These are phyloP conservation scores for Cromileptes altivelis DNA, from an alignment of 2,113 vertebrate genomes.

Conservation along the genomic window DNA sequence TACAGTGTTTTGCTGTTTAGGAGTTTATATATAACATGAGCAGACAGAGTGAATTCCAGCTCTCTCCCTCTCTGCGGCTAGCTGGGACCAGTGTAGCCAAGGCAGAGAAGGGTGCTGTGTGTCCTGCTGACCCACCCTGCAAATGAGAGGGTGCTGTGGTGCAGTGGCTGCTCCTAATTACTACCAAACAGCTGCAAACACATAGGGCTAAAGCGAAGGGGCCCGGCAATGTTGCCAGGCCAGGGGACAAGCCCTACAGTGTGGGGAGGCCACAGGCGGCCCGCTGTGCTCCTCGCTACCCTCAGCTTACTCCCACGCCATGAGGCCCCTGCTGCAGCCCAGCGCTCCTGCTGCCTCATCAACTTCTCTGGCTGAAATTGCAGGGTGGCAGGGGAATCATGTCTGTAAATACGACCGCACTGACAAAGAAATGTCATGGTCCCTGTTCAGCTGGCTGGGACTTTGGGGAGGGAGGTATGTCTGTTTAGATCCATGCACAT, in stretches of 20 bases:
- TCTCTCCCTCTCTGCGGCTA: constrained; percentile 77
- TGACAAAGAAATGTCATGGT: constrained; percentile 82
- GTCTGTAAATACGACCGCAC: constrained; percentile 81
- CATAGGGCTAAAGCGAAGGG: constrained; percentile 66
- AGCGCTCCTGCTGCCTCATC: constrained; percentile 82
- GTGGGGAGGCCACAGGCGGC: constrained; percentile 73
- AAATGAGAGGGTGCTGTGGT: constrained; percentile 87
- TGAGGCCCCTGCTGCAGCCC: constrained; percentile 64
- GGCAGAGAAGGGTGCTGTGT: constrained; percentile 76
- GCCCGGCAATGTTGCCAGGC: constrained; percentile 61
- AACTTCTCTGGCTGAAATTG: constrained; percentile 81
- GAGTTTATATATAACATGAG: constrained; percentile 82
- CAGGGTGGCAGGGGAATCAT: constrained; percentile 80
- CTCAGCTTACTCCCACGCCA: constrained; percentile 75
- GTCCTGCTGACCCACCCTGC: constrained; percentile 84
- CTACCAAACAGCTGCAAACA: constrained; percentile 82
- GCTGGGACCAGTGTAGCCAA: constrained; percentile 63
- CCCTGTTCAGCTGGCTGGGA: constrained; percentile 69
- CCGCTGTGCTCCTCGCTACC: constrained; percentile 66
- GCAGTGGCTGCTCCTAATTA: constrained; percentile 84
- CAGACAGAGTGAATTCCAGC: constrained; percentile 80
- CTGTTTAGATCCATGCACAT: constrained; percentile 72
- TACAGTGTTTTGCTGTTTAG: constrained; percentile 71
- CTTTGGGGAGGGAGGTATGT: constrained; percentile 73
- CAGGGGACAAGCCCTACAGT: constrained; percentile 76